Evolutionary conservation across 2,888 invertebrate genomes (phyloP), one percentile per base, ranked within the genome.

Genomic region (Magallana nippona): DNA sequence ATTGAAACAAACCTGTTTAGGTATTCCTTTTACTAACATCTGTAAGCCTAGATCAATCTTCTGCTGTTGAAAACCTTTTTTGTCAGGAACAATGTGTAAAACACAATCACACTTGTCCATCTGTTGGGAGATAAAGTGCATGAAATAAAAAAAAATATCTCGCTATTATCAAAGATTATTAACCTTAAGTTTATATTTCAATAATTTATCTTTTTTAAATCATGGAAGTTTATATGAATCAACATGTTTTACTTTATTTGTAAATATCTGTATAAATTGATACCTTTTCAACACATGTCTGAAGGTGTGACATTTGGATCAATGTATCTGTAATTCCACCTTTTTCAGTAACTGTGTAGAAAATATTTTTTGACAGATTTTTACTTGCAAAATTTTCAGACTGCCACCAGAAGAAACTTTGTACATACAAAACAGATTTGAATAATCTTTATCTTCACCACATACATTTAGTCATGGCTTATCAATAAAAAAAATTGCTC

Each of bases 41-140:
- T 85, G 81, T 55, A 86, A 85, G 32, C 88, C 17, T 11, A 90
- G 81, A 58, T 88, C 86, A 2, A 87, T 86, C 71, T 89, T 88
- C 71, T 90, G 90, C 62, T 84, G 84, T 10, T 78, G 71, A 44
- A 88, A 89, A 55, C 86, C 86, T 27, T 79, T 60, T 58, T 81
- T 87, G 57, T 90, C 89, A 55, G 58, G 27, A 57, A 57, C 55
- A 10, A 79, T 79, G 27, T 79, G 79, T 58, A 79, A 22, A 10
- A 79, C 57, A 19, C 27, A 27, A 55, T 15, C 79, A 79, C 58
- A 56, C 10, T 32, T 11, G n/a, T 22, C 60, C 57, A 57, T 56
- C 79, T 71, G 27, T 22, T 44, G 44, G 8, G 44, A 5, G 5
- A 44, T 44, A 44, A 44, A 44, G 44, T 44, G 8, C 44, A 60